Evolutionary conservation across 1,140 invertebrate species (phyloP).

Genomic region (Drosophila subpulchrella): DNA sequence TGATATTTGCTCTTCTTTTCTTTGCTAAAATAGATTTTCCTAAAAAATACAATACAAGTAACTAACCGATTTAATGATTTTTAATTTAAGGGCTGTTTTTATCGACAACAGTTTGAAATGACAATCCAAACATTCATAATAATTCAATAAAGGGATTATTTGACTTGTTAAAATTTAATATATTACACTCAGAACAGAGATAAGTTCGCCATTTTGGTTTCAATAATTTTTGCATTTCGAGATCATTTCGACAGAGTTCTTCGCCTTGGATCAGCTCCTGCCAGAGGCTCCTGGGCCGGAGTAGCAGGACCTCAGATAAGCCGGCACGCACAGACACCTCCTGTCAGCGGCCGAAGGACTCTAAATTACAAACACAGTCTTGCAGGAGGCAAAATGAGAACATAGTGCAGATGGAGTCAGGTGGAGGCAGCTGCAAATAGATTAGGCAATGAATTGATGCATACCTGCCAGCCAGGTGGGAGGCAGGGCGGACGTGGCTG

Average conservation of each 20-base stretch:
- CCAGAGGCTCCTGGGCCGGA: conserved; percentile 17
- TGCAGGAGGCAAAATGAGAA: conserved; percentile 21
- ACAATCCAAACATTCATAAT: too few species aligned
- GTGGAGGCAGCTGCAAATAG: conserved; percentile 70
- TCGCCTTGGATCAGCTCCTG: conserved; percentile 11
- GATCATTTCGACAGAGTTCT: background rate
- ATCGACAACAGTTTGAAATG: background rate
- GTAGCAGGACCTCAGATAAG: conserved; percentile 56
- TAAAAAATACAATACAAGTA: too few species aligned
- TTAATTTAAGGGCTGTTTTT: too few species aligned
- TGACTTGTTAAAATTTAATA: too few species aligned
- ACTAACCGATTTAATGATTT: too few species aligned
- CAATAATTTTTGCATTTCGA: background rate
- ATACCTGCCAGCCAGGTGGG: conserved; percentile 68
- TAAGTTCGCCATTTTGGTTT: background rate
- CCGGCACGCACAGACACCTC: conserved; percentile 71
- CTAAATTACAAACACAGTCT: conserved; percentile 59
- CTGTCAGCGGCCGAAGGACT: conserved; percentile 72
- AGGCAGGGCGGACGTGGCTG: conserved; percentile 2
- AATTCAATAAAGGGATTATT: too few species aligned
- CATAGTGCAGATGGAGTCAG: conserved; percentile 20
- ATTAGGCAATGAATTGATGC: conserved; percentile 81
- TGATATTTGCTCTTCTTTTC: too few species aligned
- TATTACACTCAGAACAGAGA: too few species aligned
- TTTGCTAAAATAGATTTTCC: too few species aligned